Percentiles rank a stretch among this genome's conserved stretches.
These are phyloP conservation scores for Zosterops hypoxanthus DNA, from an alignment of 2,113 vertebrate genomes.

Conservation along the genomic window DNA sequence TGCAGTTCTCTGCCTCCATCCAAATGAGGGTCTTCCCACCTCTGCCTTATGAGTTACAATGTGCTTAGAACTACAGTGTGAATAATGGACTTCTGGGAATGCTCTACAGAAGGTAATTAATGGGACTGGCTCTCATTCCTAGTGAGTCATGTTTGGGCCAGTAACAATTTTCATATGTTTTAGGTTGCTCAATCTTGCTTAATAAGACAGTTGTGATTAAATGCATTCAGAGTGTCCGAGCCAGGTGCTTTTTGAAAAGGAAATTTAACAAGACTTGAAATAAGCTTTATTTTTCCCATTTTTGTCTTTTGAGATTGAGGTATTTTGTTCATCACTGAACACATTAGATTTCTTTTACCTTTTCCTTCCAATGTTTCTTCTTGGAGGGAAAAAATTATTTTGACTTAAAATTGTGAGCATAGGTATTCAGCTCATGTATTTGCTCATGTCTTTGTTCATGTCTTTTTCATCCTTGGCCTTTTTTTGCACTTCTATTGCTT, in stretches of 20 bases:
- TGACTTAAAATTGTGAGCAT: not conserved
- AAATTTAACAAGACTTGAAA: not conserved
- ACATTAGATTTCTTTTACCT: not conserved
- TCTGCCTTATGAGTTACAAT: not conserved
- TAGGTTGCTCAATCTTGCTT: not conserved
- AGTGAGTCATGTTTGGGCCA: not conserved
- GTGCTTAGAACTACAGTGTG: not conserved
- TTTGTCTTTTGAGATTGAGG: not conserved
- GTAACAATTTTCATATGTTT: not conserved
- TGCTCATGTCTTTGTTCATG: rapidly evolving
- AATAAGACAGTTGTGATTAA: not conserved
- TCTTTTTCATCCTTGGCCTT: not conserved
- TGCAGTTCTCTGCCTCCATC: not conserved
- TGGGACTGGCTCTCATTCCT: not conserved
- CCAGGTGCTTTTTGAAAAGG: not conserved
- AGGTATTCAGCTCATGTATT: not conserved
- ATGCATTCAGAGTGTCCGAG: not conserved
- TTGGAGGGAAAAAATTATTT: not conserved
- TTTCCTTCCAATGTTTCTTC: not conserved
- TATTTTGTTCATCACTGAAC: not conserved
- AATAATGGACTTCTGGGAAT: not conserved
- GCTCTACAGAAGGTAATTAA: not conserved
- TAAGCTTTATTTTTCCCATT: not conserved
- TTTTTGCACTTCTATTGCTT: not conserved
- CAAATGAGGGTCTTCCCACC: not conserved